Evolutionary conservation across 2,888 invertebrate genomes (phyloP).

Genomic region (Ophion ventricosus): DNA sequence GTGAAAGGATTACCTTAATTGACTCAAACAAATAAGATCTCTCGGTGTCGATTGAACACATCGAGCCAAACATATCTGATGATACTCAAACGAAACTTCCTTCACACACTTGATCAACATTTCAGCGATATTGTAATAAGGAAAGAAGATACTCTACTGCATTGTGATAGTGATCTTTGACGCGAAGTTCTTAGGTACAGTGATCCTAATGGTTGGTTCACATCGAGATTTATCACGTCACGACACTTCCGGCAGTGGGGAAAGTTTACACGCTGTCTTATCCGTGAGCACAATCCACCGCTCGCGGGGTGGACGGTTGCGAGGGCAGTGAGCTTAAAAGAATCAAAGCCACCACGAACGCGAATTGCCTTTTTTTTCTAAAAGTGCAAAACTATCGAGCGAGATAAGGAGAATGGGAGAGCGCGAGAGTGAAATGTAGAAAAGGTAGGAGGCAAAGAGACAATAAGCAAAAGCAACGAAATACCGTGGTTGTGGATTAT

Average conservation of each 20-base stretch:
- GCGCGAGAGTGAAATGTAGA: background rate
- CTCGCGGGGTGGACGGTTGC: background rate
- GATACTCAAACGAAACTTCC: background rate
- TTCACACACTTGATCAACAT: background rate
- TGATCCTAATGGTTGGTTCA: constrained; percentile 25
- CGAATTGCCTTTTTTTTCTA: constrained; percentile 14
- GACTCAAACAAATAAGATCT: background rate
- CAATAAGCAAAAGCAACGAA: constrained; percentile 4
- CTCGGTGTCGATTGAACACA: background rate
- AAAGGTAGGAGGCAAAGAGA: constrained; percentile 37
- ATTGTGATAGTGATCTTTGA: constrained; percentile 16
- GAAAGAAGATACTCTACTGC: constrained; percentile 1
- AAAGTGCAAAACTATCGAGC: constrained; percentile 33
- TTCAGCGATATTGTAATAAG: background rate
- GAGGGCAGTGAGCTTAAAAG: constrained; percentile 55
- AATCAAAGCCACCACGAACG: constrained; percentile 57
- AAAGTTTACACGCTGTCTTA: constrained; percentile 61
- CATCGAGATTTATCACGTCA: constrained; percentile 36
- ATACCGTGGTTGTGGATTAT: constrained; percentile 57
- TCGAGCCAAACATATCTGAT: background rate
- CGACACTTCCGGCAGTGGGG: constrained; percentile 55
- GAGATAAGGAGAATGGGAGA: constrained; percentile 11
- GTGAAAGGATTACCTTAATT: background rate
- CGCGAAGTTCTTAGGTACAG: constrained; percentile 6
- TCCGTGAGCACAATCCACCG: constrained; percentile 25